These are phyloP conservation scores for Heliconius himera DNA, from an alignment of 1,140 invertebrate species.

Conservation along the genomic window DNA sequence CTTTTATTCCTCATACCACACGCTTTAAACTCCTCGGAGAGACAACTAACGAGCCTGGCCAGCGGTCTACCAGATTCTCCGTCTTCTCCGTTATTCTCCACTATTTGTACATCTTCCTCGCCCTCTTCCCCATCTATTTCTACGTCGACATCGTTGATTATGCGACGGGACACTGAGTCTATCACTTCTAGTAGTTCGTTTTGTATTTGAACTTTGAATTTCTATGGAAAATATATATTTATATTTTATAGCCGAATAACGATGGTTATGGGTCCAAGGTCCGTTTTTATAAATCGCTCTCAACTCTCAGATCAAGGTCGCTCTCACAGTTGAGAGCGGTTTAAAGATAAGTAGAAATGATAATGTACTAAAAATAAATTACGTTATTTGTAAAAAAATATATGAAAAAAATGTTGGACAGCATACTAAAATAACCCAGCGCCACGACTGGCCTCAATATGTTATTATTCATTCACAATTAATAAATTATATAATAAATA, in stretches of 20 bases:
- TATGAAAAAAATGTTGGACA: too few relatives aligned
- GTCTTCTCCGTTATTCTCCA: constrained; percentile 41
- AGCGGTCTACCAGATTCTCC: constrained; percentile 55
- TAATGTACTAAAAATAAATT: too few relatives aligned
- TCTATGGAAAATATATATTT: constrained; percentile 74
- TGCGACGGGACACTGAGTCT: constrained; percentile 87
- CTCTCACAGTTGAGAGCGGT: too few relatives aligned
- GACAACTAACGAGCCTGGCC: constrained; percentile 56
- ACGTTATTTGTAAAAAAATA: too few relatives aligned
- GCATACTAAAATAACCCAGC: too few relatives aligned
- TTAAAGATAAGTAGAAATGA: too few relatives aligned
- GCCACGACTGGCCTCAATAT: too few relatives aligned
- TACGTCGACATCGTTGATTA: constrained; percentile 82
- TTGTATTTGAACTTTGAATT: constrained; percentile 91
- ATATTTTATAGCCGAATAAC: not conserved
- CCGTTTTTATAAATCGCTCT: too few relatives aligned
- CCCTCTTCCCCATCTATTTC: constrained; percentile 52
- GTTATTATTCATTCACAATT: too few relatives aligned
- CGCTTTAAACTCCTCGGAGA: constrained; percentile 62
- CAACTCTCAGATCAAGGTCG: too few relatives aligned
- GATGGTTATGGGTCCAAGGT: too few relatives aligned
- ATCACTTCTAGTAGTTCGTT: constrained; percentile 90
- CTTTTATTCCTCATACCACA: constrained; percentile 62
- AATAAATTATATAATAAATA: too few relatives aligned
- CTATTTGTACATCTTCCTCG: constrained; percentile 50